Conservation (phyloP, 2,797 vertebrate genomes). For the Lacerta viridis region DNA sequence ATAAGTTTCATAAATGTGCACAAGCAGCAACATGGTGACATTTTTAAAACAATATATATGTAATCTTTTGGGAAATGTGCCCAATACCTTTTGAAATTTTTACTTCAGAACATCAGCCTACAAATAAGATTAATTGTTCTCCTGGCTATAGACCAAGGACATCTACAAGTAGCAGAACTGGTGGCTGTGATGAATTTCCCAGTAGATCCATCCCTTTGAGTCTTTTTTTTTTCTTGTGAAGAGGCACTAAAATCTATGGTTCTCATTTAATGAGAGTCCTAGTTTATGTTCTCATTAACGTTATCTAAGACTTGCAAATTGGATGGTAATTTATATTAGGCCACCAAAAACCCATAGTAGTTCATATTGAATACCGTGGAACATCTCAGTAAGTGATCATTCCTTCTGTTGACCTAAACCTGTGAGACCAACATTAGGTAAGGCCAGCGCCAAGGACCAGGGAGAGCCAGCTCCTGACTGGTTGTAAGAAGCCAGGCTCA, state of each 20-base stretch:
- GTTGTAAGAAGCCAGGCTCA: too few relatives aligned
- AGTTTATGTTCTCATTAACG: conserved; percentile 7
- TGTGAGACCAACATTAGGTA: too few relatives aligned
- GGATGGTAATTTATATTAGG: conserved; percentile 35
- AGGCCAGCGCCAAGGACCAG: too few relatives aligned
- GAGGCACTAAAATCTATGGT: background rate
- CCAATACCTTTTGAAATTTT: conserved; percentile 7
- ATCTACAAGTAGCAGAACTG: conserved; percentile 38
- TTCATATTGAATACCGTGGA: conserved; percentile 5
- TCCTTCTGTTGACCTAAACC: too few relatives aligned
- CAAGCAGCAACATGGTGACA: background rate
- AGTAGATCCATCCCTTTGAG: conserved; percentile 18
- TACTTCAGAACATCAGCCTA: conserved; percentile 21
- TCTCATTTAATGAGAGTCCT: background rate
- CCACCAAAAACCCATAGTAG: conserved; percentile 5
- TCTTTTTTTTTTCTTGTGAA: background rate
- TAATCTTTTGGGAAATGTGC: background rate
- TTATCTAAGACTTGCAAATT: background rate
- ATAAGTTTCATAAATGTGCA: background rate
- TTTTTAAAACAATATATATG: background rate
- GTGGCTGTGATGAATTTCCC: conserved; percentile 37
- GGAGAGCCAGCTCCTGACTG: too few relatives aligned
- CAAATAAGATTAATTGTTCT: conserved; percentile 14
- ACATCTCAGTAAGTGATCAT: background rate
- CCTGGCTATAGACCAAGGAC: conserved; percentile 37